A percentile compares a stretch with the other conserved stretches of the same genome.
These are phyloP conservation scores for Polymixis flavicincta DNA, from an alignment of 2,888 invertebrate species.

Conservation along the genomic window DNA sequence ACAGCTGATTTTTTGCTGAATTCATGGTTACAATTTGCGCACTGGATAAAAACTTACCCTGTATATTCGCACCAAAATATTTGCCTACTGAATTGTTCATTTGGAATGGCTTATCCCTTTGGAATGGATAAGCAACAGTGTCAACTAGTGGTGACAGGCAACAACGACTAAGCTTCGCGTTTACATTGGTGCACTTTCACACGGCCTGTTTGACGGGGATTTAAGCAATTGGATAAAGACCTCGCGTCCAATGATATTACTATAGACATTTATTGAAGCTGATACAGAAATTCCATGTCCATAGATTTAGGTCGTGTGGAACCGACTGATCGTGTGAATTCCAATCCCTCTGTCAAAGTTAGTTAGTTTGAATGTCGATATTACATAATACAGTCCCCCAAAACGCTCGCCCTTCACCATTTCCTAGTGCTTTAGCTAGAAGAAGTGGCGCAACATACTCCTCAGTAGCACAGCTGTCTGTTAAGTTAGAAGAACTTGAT, in stretches of 20 bases:
- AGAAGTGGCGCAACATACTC: too few species aligned
- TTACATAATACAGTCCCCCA: too few species aligned
- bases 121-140: not conserved
- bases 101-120: not conserved
- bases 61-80: not conserved
- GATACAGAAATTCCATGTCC: not conserved
- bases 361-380: not conserved
- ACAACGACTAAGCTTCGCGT: not conserved
- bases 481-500: too few species aligned
- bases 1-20: too few species aligned
- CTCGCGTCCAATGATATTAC: not conserved
- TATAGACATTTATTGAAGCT: not conserved
- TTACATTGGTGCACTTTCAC: not conserved
- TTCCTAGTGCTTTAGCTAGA: too few species aligned
- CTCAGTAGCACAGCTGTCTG: too few species aligned
- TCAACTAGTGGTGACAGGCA: slow-evolving; percentile 2
- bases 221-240: not conserved
- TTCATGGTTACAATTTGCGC: too few species aligned
- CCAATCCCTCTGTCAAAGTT: not conserved
- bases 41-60: too few species aligned
- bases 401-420: too few species aligned
- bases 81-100: slow-evolving; percentile 12
- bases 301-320: not conserved
- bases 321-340: not conserved
- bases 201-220: not conserved